phyloP scores from a whole-genome alignment of 2,113 vertebrate species.

The Lagopus muta region DNA sequence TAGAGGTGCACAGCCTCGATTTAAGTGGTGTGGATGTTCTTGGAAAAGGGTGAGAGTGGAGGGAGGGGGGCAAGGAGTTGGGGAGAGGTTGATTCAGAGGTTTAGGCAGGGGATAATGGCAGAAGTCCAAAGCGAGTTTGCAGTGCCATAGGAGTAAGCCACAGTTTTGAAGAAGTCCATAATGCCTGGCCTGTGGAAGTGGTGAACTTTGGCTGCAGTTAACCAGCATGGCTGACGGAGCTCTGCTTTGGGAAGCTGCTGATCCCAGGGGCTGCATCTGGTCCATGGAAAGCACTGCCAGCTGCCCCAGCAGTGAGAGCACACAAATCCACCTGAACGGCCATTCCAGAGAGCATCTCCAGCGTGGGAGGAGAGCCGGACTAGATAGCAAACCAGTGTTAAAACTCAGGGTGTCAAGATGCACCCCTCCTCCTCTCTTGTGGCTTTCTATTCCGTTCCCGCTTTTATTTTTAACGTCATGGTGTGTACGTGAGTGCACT shows the following conservation, averaged over 20 bases:
- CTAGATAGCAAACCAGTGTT: slow-evolving; percentile 44
- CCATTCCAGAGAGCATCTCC: slow-evolving; percentile 8
- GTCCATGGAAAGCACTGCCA: not conserved
- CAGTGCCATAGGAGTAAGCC: not conserved
- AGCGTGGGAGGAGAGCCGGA: slow-evolving; percentile 38
- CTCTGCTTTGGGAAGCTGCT: not conserved
- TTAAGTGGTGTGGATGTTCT: not conserved
- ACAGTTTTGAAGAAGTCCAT: not conserved
- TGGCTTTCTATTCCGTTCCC: slow-evolving; percentile 57
- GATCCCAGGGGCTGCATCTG: not conserved
- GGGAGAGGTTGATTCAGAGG: not conserved
- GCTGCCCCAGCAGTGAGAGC: not conserved
- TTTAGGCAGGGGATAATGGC: not conserved
- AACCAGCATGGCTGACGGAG: not conserved
- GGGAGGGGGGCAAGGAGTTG: too few relatives aligned
- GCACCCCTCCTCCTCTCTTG: slow-evolving; percentile 48
- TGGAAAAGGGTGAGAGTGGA: not conserved
- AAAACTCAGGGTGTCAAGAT: slow-evolving; percentile 35
- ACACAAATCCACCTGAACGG: not conserved
- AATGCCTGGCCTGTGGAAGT: accelerated
- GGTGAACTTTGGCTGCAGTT: accelerated
- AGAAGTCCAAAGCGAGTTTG: not conserved
- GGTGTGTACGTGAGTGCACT: not conserved
- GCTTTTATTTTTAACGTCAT: slow-evolving; percentile 50
- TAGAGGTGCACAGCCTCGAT: not conserved